Base-by-base conservation (phyloP, 2,113 vertebrate species). In the Sardina pilchardus region DNA sequence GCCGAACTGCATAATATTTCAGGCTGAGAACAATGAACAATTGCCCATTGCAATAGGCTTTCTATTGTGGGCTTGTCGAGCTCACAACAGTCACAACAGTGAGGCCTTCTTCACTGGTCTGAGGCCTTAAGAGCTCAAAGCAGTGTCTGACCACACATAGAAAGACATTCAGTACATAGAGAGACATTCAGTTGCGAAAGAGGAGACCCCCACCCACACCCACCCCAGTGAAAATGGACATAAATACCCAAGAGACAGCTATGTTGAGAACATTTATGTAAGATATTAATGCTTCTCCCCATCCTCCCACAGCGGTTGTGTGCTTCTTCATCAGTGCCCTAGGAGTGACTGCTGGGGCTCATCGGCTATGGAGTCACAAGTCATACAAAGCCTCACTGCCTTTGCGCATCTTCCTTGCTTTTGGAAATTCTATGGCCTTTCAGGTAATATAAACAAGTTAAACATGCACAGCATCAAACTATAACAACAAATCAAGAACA, bases 321-420 rank as follows among this genome's bases (percentile, higher is more conserved):
- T 97, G 94, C 92, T 98, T 96, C 53, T 0, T 94, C 30, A 0
- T 95, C 50, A 96, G 95, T 30, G 96, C 96, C 56, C 91, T 97
- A 63, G 97, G 98, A 7, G 92, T 99, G 83, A 97, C 96, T 1
- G 98, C 97, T 0, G 98, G 97, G 56, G 96, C 94, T 10, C 98
- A 99, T 90, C 96, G 97, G 75, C 95, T 99, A 83, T 99, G 97
- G 97, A 98, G 98, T 87, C 98, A 99, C 90, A 94, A 97, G 43
- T 95, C 96, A 86, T 99, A 97, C 90, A 98, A 97, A 92, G 97
- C 97, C 6, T 94, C 95, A 0, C 85, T 96, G 86, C 97, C 97
- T 19, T 94, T 99, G 84, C 84, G 95, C 53, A 44, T 97, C 91
- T 96, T 98, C 90, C 91, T 99, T 63, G 94, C 96, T 7, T 81